phyloP scores from a whole-genome alignment of 2,888 invertebrate genomes.

The Vannuccia rotundouncinata region DNA sequence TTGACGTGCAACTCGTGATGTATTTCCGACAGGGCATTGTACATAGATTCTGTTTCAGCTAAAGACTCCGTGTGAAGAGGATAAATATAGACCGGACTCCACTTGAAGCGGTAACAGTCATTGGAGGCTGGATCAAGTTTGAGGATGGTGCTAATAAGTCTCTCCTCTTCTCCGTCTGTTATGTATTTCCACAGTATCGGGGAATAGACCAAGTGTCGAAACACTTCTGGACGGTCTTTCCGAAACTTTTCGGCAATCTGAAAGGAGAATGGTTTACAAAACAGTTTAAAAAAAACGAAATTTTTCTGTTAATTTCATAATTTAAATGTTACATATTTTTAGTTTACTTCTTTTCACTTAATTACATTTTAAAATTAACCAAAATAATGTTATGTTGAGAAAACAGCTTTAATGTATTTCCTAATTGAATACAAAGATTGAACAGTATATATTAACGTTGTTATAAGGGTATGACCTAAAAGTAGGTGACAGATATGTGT shows the following conservation, averaged over 20 bases:
- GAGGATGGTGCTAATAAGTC: conserved; percentile 30
- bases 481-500: too few species aligned
- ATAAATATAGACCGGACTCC: conserved; percentile 32
- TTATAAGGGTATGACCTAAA: too few species aligned
- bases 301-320: too few species aligned
- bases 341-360: too few species aligned
- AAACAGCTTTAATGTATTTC: too few species aligned
- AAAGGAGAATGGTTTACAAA: too few species aligned
- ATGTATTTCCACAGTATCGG: conserved; percentile 30
- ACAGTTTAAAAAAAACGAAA: too few species aligned
- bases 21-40: background rate
- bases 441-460: too few species aligned
- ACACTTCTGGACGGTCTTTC: conserved; percentile 14
- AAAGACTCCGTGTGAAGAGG: conserved; percentile 19
- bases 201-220: conserved; percentile 9
- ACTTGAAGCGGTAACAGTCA: conserved; percentile 7
- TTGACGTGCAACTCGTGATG: conserved; percentile 24
- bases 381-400: too few species aligned
- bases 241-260: conserved; percentile 25
- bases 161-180: background rate
- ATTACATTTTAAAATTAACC: too few species aligned
- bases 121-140: background rate
- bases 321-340: too few species aligned
- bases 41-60: background rate
- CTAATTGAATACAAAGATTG: too few species aligned